phyloP scores from a whole-genome alignment of 2,888 invertebrate genomes.

The Eueremaeus valkanovi region DNA sequence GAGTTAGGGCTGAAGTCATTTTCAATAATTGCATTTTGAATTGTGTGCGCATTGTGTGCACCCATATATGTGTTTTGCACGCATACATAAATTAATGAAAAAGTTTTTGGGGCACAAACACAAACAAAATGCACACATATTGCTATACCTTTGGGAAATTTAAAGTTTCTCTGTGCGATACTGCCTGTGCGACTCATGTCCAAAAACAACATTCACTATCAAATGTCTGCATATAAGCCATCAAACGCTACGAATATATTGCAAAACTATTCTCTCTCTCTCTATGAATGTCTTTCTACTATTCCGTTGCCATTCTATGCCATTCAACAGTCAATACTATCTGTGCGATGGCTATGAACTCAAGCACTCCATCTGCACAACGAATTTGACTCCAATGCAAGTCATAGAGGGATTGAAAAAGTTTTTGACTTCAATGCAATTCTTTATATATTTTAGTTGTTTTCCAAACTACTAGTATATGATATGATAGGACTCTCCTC shows the following conservation, averaged over 20 bases:
- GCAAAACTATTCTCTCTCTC: slow-evolving; percentile 4
- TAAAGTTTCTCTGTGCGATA: not conserved
- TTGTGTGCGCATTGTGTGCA: slow-evolving; percentile 9
- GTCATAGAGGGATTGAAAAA: not conserved
- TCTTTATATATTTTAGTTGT: not conserved
- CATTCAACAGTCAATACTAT: not conserved
- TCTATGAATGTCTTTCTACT: not conserved
- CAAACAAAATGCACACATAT: not conserved
- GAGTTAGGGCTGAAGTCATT: not conserved
- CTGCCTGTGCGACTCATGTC: not conserved
- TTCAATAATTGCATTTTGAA: slow-evolving; percentile 4
- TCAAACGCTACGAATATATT: not conserved
- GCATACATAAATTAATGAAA: slow-evolving; percentile 18
- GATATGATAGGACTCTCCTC: not conserved
- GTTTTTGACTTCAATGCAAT: not conserved
- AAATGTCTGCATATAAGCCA: not conserved
- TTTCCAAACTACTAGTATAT: not conserved
- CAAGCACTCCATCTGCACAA: slow-evolving; percentile 3
- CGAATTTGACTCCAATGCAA: not conserved
- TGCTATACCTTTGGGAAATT: slow-evolving; percentile 3
- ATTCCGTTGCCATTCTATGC: too few relatives aligned
- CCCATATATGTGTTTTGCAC: not conserved
- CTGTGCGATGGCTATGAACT: not conserved
- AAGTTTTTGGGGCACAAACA: not conserved
- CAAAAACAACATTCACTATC: not conserved